Evolutionary conservation across 2,888 invertebrate species (phyloP).

Genomic region (Unio pictorum): DNA sequence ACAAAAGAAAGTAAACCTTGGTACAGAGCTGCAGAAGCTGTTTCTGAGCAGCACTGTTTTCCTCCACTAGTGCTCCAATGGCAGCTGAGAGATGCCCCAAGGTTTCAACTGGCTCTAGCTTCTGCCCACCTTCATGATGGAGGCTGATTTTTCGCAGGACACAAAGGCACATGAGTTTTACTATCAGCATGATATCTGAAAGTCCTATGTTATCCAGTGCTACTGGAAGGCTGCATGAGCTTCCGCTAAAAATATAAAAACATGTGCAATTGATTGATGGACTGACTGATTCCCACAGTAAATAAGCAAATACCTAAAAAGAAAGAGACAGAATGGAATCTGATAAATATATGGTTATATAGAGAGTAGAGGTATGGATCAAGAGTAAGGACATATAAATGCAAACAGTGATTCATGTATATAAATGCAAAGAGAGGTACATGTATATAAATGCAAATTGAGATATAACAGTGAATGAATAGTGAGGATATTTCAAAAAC

Average conservation of each 20-base stretch:
- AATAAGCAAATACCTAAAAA: too few species aligned
- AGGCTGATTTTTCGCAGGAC: slow-evolving; percentile 76
- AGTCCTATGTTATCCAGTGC: slow-evolving; percentile 74
- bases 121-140: slow-evolving; percentile 9
- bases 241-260: slow-evolving; percentile 64
- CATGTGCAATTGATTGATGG: neutral
- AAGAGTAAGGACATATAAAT: too few species aligned
- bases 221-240: slow-evolving; percentile 72
- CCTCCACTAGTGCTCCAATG: slow-evolving; percentile 75
- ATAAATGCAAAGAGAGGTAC: too few species aligned
- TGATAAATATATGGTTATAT: too few species aligned
- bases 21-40: slow-evolving; percentile 77
- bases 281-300: too few species aligned
- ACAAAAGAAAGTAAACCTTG: slow-evolving; percentile 66
- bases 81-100: slow-evolving; percentile 68
- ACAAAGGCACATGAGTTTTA: slow-evolving; percentile 77
- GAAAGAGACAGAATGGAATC: too few species aligned
- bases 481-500: too few species aligned
- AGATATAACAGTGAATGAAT: too few species aligned
- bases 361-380: too few species aligned
- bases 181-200: slow-evolving; percentile 76
- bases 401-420: too few species aligned
- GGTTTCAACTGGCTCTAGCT: slow-evolving; percentile 23
- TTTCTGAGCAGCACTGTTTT: slow-evolving; percentile 75
- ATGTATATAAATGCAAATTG: too few species aligned